phyloP scores from a whole-genome alignment of 1,140 invertebrate genomes.

The Rhyacophila brunnea region DNA sequence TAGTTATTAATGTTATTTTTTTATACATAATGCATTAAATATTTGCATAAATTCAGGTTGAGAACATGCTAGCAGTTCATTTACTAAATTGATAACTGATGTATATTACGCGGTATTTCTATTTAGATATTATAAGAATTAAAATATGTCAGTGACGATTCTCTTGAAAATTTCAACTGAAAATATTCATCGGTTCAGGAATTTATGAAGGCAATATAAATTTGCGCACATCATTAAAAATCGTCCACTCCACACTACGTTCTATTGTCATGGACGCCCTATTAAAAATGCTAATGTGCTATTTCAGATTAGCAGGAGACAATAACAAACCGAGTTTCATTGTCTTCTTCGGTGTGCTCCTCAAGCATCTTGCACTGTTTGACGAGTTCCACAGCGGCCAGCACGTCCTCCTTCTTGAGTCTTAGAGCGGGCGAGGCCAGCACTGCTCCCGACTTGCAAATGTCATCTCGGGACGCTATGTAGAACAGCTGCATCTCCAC shows the following conservation, averaged over 20 bases:
- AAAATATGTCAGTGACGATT: too few relatives aligned
- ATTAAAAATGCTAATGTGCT: too few relatives aligned
- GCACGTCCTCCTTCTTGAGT: slow-evolving; percentile 74
- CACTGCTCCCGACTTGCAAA: slow-evolving; percentile 76
- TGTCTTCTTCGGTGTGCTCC: slow-evolving; percentile 75
- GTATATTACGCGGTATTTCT: too few relatives aligned
- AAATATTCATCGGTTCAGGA: neutral
- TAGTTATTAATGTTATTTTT: too few relatives aligned
- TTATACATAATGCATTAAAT: too few relatives aligned
- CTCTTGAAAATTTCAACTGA: neutral
- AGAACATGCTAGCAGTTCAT: too few relatives aligned
- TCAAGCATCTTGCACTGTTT: slow-evolving; percentile 75
- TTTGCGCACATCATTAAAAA: too few relatives aligned
- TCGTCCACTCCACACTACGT: neutral
- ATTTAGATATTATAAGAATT: too few relatives aligned
- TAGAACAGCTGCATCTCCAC: slow-evolving; percentile 92
- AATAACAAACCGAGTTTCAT: slow-evolving; percentile 44
- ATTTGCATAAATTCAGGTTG: too few relatives aligned
- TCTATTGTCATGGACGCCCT: too few relatives aligned
- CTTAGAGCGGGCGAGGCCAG: slow-evolving; percentile 84
- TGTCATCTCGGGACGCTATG: slow-evolving; percentile 71
- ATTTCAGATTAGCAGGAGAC: neutral
- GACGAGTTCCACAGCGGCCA: slow-evolving; percentile 70
- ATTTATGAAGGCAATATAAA: too few relatives aligned
- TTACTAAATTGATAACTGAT: too few relatives aligned